Evolutionary conservation across 2,797 vertebrate species (phyloP), one percentile per base, ranked within the genome.

Genomic region (Phyllotis vaccarum): DNA sequence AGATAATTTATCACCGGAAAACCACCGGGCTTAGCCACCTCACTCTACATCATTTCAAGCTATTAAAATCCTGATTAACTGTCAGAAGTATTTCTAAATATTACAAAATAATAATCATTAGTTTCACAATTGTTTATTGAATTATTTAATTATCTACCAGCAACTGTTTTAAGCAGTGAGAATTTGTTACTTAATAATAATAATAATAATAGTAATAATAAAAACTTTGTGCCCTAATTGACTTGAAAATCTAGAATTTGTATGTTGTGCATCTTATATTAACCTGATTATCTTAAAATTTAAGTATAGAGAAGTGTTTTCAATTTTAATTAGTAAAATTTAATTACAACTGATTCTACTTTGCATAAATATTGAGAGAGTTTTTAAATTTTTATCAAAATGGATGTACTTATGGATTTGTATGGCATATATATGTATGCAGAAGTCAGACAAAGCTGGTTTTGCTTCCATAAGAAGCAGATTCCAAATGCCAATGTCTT

Each of bases 81-180:
- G 8, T 66, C 31, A n/a, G 6, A 66, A 92, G 16, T 68, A 9
- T 70, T 85, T 74, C 40, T 78, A 90, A 85, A 64, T 40, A 79
- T 96, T 86, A 22, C 14, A 79, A 78, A 95, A 43, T 62, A 76
- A 86, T 88, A 80, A 17, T 56, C n/a, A 81, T 19, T 81, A 64
- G 54, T 62, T 91, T 70, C 58, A 82, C 21, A 96, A 85, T 60
- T 70, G 80, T 79, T 86, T 91, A 40, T 56, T 95, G 70, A 91
- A 12, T 74, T n/a, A 72, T 85, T 54, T 12, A 40, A 54, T 81
- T 34, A 82, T 14, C 43, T 89, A 27, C 1, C 14, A 91, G 79
- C 10, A 90, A 81, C 6, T 89, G 16, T 58, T 91, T 54, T 91
- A 87, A 89, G 52, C 6, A 58, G 4, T 79, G 56, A 37, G 21